phyloP scores from a whole-genome alignment of 2,113 vertebrate genomes.

The Xiphorhynchus elegans region DNA sequence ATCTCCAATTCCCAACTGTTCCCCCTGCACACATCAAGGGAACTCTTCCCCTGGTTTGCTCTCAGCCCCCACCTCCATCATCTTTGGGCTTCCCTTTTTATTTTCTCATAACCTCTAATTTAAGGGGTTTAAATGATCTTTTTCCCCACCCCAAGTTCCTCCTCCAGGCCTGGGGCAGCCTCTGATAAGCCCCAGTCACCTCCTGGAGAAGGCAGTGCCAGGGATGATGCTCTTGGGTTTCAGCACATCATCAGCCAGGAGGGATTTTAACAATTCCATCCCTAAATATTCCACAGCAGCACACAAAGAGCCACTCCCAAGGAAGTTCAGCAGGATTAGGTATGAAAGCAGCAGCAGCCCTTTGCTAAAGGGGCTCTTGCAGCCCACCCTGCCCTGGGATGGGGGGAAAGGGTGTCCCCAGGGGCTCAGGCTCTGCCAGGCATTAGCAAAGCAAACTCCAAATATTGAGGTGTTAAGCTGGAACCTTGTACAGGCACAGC shows the following conservation, averaged over 20 bases:
- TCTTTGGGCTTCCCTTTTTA: background rate
- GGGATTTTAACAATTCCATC: background rate
- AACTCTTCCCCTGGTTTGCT: background rate
- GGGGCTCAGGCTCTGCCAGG: background rate
- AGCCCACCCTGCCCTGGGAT: background rate
- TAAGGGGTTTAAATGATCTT: background rate
- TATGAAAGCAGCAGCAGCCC: background rate
- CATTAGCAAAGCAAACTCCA: background rate
- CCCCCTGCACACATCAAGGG: background rate
- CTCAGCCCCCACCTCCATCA: background rate
- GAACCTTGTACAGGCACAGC: background rate
- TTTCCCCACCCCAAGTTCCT: background rate
- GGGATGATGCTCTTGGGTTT: background rate
- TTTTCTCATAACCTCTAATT: background rate
- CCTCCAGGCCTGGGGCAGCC: rapidly evolving
- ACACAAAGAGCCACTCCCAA: background rate
- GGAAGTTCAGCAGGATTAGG: background rate
- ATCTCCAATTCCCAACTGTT: background rate
- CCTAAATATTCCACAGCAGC: rapidly evolving
- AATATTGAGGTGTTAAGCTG: background rate
- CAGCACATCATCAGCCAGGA: background rate
- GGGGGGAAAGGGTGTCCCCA: background rate
- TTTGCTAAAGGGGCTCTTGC: background rate
- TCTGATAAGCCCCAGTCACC: background rate
- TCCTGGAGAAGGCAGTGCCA: background rate